Evolutionary conservation across 1,140 invertebrate genomes (phyloP), one percentile per base, ranked within the genome.

Genomic region (Drosophila lowei): DNA sequence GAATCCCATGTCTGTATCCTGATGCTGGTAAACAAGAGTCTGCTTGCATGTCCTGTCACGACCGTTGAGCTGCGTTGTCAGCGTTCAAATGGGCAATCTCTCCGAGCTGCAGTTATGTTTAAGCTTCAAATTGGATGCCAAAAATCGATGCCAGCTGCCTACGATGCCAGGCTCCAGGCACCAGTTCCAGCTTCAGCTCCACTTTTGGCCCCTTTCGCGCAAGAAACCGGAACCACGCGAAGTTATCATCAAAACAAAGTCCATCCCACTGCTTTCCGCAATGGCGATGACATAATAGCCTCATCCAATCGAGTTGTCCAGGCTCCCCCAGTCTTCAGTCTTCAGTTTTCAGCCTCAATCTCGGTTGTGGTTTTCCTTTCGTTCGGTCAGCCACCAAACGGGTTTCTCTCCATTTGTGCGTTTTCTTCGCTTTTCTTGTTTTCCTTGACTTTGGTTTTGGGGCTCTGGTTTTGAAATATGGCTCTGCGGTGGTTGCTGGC

Each of bases 271-370:
- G 55, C 71, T 80, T 86, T 86, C 77, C 81, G 77, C 71, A 49
- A 54, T 61, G 49, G 38, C 55, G 23, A 76, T 88, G 84, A 88
- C 84, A 88, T 88, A 88, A 88, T 88, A 62, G 64, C 49, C 71
- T 49, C 79, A 52, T 65, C 61, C 44, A 47, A 68, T 55, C 38
- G 28, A 50, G 48, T 65, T 54, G 59, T 58, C 59, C 64, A 52
- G 74, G 42, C 67, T 15, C 43, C 34, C 11, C 4, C 44, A 7
- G 42, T 49, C 23, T 28, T 38, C 18, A 21, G 15, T 47, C 28
- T 13, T 8, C 2, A 7, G 43, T 66, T 18, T 8, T 23, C 9
- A 30, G 6, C 50, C 65, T 6, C 38, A 48, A 46, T 67, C 48
- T 68, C 65, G 71, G 11, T 65, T 65, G 57, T 58, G 38, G 73